Evolutionary conservation across 1,140 invertebrate genomes (phyloP).

Genomic region (Papilio helenus): DNA sequence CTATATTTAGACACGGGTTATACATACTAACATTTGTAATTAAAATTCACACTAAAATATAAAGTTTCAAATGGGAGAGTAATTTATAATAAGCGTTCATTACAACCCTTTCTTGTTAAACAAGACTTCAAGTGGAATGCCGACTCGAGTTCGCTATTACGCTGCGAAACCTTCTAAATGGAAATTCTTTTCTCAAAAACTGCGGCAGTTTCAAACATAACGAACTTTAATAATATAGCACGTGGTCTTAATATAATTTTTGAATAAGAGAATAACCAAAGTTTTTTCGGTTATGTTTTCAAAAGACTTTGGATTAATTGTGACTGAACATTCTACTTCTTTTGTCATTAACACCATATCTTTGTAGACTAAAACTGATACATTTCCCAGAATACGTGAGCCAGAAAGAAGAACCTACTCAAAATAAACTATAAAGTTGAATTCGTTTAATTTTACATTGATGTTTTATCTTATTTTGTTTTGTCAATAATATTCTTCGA

Average conservation of each 20-base stretch:
- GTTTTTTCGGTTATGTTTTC: no score
- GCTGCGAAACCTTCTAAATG: slow-evolving; percentile 18
- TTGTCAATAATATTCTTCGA: no score
- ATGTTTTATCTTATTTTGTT: no score
- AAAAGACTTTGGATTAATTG: no score
- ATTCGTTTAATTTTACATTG: no score
- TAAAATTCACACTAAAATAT: background rate
- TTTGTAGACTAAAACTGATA: no score
- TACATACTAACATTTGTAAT: background rate
- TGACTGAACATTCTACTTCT: no score
- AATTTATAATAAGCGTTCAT: background rate
- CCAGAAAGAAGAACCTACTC: no score
- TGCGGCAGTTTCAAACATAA: background rate
- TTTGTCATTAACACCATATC: no score
- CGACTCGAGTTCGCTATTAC: background rate
- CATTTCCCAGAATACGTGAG: no score
- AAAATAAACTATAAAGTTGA: no score
- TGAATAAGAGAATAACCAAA: no score
- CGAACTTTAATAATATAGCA: background rate
- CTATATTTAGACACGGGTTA: slow-evolving; percentile 2
- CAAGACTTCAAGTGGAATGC: slow-evolving; percentile 14
- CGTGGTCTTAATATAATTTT: background rate
- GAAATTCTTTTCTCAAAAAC: slow-evolving; percentile 28
- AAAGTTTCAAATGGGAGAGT: background rate
- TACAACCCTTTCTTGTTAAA: slow-evolving; percentile 15